These are phyloP conservation scores for Hemiprocne comata DNA, from an alignment of 2,113 vertebrate genomes.

Conservation along the genomic window DNA sequence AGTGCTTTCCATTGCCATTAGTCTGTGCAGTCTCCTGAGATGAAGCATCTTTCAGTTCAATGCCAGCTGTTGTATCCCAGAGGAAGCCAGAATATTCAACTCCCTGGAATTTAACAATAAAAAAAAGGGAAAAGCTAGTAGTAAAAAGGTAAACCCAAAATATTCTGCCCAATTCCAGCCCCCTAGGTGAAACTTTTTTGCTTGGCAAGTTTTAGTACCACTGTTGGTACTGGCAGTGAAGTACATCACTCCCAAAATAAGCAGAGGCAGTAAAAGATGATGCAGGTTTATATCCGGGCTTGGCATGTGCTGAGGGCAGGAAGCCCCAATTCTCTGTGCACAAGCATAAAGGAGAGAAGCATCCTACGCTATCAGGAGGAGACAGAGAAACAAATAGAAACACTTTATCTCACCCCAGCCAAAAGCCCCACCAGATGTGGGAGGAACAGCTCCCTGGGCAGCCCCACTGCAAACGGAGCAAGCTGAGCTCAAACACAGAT, in stretches of 20 bases:
- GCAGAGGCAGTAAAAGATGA: neutral
- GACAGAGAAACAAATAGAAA: neutral
- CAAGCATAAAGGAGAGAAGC: neutral
- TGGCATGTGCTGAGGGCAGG: neutral
- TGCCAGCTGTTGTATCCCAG: slow-evolving; percentile 86
- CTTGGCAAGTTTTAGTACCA: neutral
- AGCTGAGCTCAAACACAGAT: neutral
- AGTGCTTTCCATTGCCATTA: slow-evolving; percentile 83
- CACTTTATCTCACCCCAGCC: neutral
- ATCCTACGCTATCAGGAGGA: neutral
- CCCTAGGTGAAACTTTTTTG: neutral
- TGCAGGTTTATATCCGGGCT: neutral
- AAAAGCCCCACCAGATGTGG: neutral
- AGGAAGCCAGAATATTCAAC: slow-evolving; percentile 87
- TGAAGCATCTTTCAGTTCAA: slow-evolving; percentile 83
- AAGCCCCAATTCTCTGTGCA: neutral
- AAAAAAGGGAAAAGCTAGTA: neutral
- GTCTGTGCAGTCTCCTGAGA: slow-evolving; percentile 73
- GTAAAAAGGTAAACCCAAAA: neutral
- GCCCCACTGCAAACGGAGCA: neutral
- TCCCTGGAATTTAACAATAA: slow-evolving; percentile 71
- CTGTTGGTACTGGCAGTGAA: neutral
- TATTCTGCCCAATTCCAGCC: neutral
- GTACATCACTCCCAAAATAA: neutral
- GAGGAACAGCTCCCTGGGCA: neutral